Base-by-base conservation (phyloP, 2,797 vertebrate species). In the Microctenopoma steveboyesi region DNA sequence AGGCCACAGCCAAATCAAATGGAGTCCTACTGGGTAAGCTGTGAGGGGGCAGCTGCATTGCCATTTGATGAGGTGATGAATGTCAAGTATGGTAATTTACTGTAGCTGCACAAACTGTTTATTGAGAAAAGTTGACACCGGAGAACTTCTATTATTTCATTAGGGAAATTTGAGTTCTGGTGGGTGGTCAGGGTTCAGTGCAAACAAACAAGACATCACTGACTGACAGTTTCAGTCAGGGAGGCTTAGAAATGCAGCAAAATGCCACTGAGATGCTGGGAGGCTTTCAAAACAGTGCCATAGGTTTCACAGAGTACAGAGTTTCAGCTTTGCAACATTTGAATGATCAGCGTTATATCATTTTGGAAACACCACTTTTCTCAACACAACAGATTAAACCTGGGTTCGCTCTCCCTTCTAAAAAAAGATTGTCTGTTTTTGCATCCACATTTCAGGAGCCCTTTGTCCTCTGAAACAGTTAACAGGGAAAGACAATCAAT, bases 41-140 rank as follows among this genome's bases (percentile, higher is more conserved):
- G 27, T 49, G 74, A 80, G 74, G 74, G 67, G 74, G 76, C 67
- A 52, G 77, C 1, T 55, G 52, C 52, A 65, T 43, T 60, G 57
- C 53, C 47, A 58, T 67, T 62, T 79, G 59, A 87, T 73, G 55
- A 83, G 61, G 65, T 76, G 71, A 84, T 56, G 46, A 72, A 68
- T 64, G 78, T 72, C 70, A 76, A 74, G 51, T 56, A 60, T 33
- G 68, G 58, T 80, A 64, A 82, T 81, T 75, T 69, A 46, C 59
- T 56, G 47, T n/a, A 60, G 64, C 67, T 55, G 67, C 48, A 54
- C 30, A 68, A 50, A 59, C 18, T 45, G 73, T 57, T 78, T 72
- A 48, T 43, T 48, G 64, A 57, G 43, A 64, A 61, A 71, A 74
- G 70, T 72, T 48, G 59, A 71, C 45, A 50, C n/a, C 0, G 35